phyloP scores from a whole-genome alignment of 2,113 vertebrate species.

The Paraplagusia blochii region DNA sequence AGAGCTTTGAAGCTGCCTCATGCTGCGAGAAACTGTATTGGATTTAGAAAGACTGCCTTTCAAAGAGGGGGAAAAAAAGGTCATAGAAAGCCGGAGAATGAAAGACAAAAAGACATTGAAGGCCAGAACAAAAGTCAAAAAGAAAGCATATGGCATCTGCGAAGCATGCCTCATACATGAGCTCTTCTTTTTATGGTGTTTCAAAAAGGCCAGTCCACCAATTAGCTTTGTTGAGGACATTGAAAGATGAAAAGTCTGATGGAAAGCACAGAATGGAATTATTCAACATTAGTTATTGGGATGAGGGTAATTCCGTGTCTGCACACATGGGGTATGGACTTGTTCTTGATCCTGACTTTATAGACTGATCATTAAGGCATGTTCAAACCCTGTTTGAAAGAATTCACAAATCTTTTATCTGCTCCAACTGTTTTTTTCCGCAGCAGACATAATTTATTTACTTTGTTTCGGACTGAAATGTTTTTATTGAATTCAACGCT shows the following conservation, averaged over 20 bases:
- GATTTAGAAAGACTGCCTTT: constrained; percentile 59
- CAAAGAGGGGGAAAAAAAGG: constrained; percentile 27
- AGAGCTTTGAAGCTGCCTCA: constrained; percentile 68
- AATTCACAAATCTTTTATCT: too few species aligned
- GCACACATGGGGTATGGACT: too few species aligned
- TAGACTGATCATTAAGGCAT: too few species aligned
- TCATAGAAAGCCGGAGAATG: constrained; percentile 14
- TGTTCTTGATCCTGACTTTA: too few species aligned
- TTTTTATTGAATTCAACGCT: too few species aligned
- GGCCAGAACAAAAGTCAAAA: constrained; percentile 7
- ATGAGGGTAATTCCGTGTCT: constrained; percentile 6
- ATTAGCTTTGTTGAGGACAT: constrained; percentile 31
- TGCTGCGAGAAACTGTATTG: constrained; percentile 60
- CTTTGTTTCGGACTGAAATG: too few species aligned
- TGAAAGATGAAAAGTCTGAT: constrained; percentile 9
- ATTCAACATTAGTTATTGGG: constrained; percentile 44
- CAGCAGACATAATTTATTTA: too few species aligned
- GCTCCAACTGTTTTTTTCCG: too few species aligned
- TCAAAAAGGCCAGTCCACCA: constrained; percentile 48
- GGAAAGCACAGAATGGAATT: constrained; percentile 44
- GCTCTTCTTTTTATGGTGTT: constrained; percentile 24
- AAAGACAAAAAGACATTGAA: constrained; percentile 35
- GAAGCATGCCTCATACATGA: constrained; percentile 4
- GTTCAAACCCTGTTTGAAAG: too few species aligned
- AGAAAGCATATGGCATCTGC: background rate